Conservation (phyloP, 2,113 vertebrate genomes). For the Tragulus kanchil region DNA sequence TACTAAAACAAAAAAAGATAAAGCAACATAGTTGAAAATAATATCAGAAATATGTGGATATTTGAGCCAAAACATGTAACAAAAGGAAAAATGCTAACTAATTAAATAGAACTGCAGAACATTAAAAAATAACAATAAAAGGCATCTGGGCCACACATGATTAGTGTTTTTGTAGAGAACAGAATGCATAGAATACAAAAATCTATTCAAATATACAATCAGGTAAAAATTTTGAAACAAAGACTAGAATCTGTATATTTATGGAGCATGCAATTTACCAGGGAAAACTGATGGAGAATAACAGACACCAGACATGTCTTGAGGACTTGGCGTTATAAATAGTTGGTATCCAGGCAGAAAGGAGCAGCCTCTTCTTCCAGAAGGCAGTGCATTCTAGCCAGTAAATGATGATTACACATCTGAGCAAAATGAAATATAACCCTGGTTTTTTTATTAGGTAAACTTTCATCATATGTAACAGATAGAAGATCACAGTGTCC, state of each 20-base stretch:
- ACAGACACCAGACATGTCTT: neutral
- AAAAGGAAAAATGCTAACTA: constrained; percentile 59
- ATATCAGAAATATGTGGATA: constrained; percentile 19
- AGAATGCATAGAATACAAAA: constrained; percentile 14
- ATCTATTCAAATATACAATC: neutral
- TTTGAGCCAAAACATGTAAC: constrained; percentile 13
- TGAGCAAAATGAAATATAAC: neutral
- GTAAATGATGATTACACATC: neutral
- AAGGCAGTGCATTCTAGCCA: neutral
- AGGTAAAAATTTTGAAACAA: neutral
- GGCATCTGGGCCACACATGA: constrained; percentile 51
- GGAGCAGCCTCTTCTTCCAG: neutral
- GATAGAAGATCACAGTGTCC: neutral
- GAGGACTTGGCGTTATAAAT: neutral
- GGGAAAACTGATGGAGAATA: neutral
- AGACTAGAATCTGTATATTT: neutral
- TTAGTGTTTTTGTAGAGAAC: constrained; percentile 3
- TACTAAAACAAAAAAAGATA: neutral
- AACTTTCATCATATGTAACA: neutral
- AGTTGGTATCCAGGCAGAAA: neutral
- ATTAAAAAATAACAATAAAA: constrained; percentile 24
- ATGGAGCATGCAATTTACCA: neutral
- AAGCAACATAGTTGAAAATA: neutral
- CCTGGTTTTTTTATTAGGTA: neutral
- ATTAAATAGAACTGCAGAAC: constrained; percentile 14